Base-by-base conservation (phyloP, 1,140 invertebrate species). In the Onthophagus taurus region DNA sequence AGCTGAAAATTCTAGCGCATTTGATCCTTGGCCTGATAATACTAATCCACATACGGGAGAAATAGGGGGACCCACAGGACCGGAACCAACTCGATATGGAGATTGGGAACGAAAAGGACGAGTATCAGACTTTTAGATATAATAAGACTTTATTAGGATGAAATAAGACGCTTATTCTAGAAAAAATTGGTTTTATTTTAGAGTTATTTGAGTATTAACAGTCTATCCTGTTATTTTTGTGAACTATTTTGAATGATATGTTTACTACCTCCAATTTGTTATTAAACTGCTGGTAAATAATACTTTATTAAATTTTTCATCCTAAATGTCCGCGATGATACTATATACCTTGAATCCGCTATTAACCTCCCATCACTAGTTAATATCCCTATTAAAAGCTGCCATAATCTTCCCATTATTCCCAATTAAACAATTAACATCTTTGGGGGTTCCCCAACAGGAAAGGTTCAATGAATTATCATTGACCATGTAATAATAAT, bases 21-120 rank as follows among this genome's bases (percentile, higher is more conserved):
- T 94, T 13, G 75, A 81, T 59, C 72, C 85, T 6, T 95, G 83
- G 74, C 91, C 92, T 5, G 74, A 96, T 64, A 78, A 86, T 55
- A 82, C 68, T 6, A 98, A 99, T 70, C 94, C 93, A 6, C 54
- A 78, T 45, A 98, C 95, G 13, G 96, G 93, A 11, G 94, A 98
- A 74, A 68, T 90, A 44, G 89, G 89, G 47, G 96, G 97, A 8
- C 97, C 96, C 7, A 73, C 76, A 58, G 97, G 97, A 14, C 96
- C 94, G 2, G 96, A 99, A 72, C 97, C 97, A 20, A 99, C 97
- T 20, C 75, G 96, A 52, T 99, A 96, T 71, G 96, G 95, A 3
- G 97, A 99, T 71, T 99, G 97, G 96, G 97, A 99, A 64, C 75
- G 95, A 50, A 99, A 99, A 71, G 97, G 97, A 44, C 72, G 95